phyloP scores from a whole-genome alignment of 2,888 invertebrate species.

The Orchesella flavescens region DNA sequence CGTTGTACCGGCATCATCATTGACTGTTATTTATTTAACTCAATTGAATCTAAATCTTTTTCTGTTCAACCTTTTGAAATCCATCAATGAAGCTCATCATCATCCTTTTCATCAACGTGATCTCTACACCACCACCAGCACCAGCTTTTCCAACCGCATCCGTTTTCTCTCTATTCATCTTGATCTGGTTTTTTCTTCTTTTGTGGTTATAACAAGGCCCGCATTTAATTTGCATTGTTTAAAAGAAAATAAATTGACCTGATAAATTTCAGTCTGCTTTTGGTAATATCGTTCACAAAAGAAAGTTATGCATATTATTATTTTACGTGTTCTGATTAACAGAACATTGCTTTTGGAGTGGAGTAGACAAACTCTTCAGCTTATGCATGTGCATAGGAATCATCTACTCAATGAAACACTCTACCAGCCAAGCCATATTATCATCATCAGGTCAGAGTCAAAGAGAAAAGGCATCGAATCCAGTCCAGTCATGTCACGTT shows the following conservation, averaged over 20 bases:
- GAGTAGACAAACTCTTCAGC: too few relatives aligned
- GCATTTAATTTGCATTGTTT: conserved; percentile 22
- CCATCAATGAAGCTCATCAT: conserved; percentile 15
- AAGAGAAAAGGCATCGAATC: neutral
- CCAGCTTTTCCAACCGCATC: conserved; percentile 21
- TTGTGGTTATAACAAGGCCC: conserved; percentile 1
- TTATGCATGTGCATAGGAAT: neutral
- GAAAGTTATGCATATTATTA: neutral
- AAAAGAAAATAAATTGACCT: conserved; percentile 24
- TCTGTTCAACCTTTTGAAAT: neutral
- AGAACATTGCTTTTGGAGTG: neutral
- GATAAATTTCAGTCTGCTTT: conserved; percentile 16
- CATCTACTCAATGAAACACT: neutral
- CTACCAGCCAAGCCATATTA: neutral
- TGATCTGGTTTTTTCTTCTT: neutral
- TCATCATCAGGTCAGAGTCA: conserved; percentile 36
- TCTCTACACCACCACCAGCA: neutral
- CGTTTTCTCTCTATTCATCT: conserved; percentile 2
- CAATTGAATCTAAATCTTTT: conserved; percentile 8
- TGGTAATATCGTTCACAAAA: too few relatives aligned
- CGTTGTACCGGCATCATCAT: neutral
- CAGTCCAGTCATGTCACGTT: conserved; percentile 55
- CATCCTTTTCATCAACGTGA: neutral
- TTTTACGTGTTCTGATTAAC: neutral
- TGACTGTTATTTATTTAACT: conserved; percentile 29